A percentile compares a stretch with the other conserved stretches of the same genome.
phyloP scores from a whole-genome alignment of 2,888 invertebrate genomes.

The Taphrorychus bicolor region DNA sequence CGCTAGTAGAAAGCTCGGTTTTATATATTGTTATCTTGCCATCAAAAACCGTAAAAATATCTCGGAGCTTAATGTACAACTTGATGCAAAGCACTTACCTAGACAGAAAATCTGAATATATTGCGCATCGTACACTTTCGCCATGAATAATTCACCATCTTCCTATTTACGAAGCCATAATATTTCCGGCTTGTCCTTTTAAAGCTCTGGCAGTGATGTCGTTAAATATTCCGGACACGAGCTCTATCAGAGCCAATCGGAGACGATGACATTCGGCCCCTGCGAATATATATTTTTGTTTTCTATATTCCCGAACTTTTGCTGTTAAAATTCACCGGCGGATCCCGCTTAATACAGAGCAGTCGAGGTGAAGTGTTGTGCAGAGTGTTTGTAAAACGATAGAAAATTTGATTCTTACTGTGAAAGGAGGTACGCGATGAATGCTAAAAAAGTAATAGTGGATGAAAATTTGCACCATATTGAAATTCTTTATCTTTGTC shows the following conservation, averaged over 20 bases:
- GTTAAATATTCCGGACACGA: constrained; percentile 28
- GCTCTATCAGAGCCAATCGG: constrained; percentile 26
- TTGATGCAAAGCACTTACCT: constrained; percentile 10
- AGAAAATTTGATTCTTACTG: background rate
- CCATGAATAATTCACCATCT: constrained; percentile 21
- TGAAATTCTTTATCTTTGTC: too few relatives aligned
- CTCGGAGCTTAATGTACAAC: constrained; percentile 3
- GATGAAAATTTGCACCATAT: background rate
- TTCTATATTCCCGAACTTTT: constrained; percentile 5
- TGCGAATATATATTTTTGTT: constrained; percentile 12
- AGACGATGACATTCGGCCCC: constrained; percentile 29
- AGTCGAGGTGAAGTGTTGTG: background rate
- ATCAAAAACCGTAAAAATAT: background rate
- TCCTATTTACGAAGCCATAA: constrained; percentile 28
- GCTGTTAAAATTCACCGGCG: background rate
- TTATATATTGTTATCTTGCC: background rate
- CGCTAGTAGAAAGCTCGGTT: background rate
- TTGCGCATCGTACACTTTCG: constrained; percentile 2
- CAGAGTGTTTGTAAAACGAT: background rate
- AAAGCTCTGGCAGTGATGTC: background rate
- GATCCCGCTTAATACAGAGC: background rate
- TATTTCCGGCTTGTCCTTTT: constrained; percentile 23
- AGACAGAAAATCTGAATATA: constrained; percentile 17
- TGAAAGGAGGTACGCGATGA: background rate
- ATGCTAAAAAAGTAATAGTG: background rate